These are phyloP conservation scores for Bos javanicus DNA, from an alignment of 2,113 vertebrate species.

Conservation along the genomic window DNA sequence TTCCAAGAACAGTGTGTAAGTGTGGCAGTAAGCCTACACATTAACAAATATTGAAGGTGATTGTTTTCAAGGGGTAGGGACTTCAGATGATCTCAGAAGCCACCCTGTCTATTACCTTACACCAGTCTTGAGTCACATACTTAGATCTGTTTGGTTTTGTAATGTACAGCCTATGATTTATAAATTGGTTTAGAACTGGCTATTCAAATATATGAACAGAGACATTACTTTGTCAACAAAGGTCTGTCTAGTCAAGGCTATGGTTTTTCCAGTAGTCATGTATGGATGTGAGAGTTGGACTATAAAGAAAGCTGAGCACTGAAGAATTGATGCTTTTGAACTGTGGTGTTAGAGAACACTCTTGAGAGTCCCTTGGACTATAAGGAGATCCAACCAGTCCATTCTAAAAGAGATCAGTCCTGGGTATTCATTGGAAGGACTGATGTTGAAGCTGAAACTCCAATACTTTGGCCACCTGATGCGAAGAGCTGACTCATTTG, in stretches of 20 bases:
- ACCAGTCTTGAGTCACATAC: background rate
- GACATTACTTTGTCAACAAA: background rate
- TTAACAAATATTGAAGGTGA: background rate
- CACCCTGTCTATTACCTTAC: background rate
- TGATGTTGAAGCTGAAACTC: background rate
- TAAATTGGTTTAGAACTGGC: background rate
- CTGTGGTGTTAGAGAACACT: background rate
- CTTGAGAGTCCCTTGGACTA: background rate
- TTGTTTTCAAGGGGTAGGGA: background rate
- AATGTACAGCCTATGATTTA: background rate
- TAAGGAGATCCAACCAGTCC: background rate
- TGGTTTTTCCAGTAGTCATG: background rate
- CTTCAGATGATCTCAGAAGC: background rate
- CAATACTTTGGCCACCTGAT: background rate
- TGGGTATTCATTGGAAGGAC: background rate
- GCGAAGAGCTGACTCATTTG: background rate
- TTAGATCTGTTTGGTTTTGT: background rate
- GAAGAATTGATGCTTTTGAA: background rate
- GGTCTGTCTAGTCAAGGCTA: background rate
- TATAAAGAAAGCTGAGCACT: background rate
- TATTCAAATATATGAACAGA: background rate
- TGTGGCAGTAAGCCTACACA: background rate
- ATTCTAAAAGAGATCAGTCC: background rate
- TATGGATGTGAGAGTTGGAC: background rate
- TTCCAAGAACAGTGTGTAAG: background rate